These are phyloP conservation scores for Oreocharis arfaki DNA, from an alignment of 2,113 vertebrate species.

Conservation along the genomic window DNA sequence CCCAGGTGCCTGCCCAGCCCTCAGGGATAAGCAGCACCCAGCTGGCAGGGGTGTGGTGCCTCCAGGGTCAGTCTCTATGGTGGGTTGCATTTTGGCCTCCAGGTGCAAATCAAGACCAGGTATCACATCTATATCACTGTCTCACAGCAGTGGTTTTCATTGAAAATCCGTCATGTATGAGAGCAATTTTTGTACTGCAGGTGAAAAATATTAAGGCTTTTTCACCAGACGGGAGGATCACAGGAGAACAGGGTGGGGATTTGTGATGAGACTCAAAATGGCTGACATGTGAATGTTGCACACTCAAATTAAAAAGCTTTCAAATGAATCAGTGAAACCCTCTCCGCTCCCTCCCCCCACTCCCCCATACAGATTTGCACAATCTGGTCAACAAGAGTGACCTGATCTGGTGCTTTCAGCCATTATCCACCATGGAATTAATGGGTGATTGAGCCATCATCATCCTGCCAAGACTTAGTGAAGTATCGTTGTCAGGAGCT, in stretches of 20 bases:
- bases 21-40: neutral
- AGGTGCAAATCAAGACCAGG: neutral
- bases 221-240: neutral
- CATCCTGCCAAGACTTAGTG: slow-evolving; percentile 31
- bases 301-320: slow-evolving; percentile 24
- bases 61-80: neutral
- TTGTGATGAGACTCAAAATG: neutral
- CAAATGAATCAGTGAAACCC: neutral
- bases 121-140: neutral
- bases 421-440: slow-evolving; percentile 38
- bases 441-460: slow-evolving; percentile 47
- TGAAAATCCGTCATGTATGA: neutral
- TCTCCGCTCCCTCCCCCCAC: too few relatives aligned
- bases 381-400: slow-evolving; percentile 35
- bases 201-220: neutral
- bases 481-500: slow-evolving; percentile 11
- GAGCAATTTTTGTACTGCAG: neutral
- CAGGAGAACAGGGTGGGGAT: neutral
- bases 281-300: neutral
- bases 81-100: neutral
- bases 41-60: rapidly evolving
- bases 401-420: slow-evolving; percentile 35
- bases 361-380: neutral
- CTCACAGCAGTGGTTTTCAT: neutral
- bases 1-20: rapidly evolving